Base-by-base conservation (phyloP, 2,888 invertebrate genomes). In the Synanthedon tipuliformis region DNA sequence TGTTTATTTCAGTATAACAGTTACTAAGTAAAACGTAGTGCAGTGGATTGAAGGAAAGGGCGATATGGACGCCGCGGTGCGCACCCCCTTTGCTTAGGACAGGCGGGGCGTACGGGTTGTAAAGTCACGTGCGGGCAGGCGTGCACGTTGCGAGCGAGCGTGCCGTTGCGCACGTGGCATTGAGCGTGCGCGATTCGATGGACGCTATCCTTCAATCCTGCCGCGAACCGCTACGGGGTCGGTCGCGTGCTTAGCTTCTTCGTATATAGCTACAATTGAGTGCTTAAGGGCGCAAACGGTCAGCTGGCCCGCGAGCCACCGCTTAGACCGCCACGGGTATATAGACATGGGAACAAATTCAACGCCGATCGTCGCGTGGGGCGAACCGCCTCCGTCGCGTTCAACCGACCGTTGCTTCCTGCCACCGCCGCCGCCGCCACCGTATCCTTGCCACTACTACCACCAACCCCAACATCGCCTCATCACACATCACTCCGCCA, bases 291-390 rank as follows among this genome's bases (percentile, higher is more conserved):
- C 61, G 51, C 62, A 70, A 61, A 53, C 60, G 64, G 73, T 62
- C 62, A 70, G 74, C 65, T 66, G 68, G 70, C 68, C 74, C 53
- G 60, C 63, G 53, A 45, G 13, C 45, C 75, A 61, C 50, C 75
- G 74, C 50, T 62, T 81, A 65, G 89, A 90, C 68, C 84, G 81
- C 51, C 88, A 89, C 78, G 90, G 90, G 3, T 90, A 90, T 59
- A 85, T 89, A 65, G 88, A 89, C 59, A 89, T 89, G 89, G 83
- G 79, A 60, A 71, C 74, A 56, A 60, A 15, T 12, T 16, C 68
- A 1, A 16, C 23, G 11, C 18, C 16, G 8, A 55, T 61, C 2
- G 53, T 52, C 7, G 41, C 52, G n/a, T 13, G 50, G 15, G 41
- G 51, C 12, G 48, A 3, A 16, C 23, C 5, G 11, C 56, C 61